Conservation (phyloP, 1,140 invertebrate genomes). For the Drosophila baimaii region DNA sequence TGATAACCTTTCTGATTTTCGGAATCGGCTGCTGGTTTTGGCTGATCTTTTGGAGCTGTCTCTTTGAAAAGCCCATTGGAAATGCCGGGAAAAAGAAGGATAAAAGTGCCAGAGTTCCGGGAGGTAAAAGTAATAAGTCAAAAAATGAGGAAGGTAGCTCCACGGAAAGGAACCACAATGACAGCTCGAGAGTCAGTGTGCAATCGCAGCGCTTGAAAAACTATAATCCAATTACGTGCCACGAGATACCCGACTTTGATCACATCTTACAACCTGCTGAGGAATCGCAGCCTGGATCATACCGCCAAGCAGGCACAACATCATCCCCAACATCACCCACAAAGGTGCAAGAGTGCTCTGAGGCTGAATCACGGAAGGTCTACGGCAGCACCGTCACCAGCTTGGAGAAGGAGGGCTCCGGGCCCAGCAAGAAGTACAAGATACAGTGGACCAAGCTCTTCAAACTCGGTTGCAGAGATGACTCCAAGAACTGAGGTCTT, state of each 20-base stretch:
- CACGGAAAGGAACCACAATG: too few species aligned
- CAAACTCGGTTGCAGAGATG: not conserved
- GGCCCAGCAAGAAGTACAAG: slow-evolving; percentile 11
- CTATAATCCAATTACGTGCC: not conserved
- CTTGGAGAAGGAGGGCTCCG: not conserved
- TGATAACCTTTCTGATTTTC: slow-evolving; percentile 35
- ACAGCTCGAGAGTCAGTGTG: too few species aligned
- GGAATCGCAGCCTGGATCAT: too few species aligned
- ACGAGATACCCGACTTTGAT: too few species aligned
- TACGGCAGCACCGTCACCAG: too few species aligned
- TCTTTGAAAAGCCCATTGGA: not conserved
- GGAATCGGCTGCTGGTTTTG: slow-evolving; percentile 41
- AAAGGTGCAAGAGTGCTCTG: not conserved
- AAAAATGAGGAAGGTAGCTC: too few species aligned
- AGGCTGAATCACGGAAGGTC: not conserved
- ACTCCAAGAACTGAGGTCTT: not conserved
- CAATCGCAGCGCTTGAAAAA: not conserved
- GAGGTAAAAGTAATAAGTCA: not conserved
- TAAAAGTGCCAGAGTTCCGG: not conserved
- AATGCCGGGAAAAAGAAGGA: not conserved
- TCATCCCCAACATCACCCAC: not conserved
- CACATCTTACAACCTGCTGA: too few species aligned
- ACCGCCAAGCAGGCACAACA: too few species aligned
- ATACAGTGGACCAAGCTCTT: slow-evolving; percentile 27
- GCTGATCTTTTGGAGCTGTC: slow-evolving; percentile 41